phyloP scores from a whole-genome alignment of 2,797 vertebrate genomes.

The Manis javanica region DNA sequence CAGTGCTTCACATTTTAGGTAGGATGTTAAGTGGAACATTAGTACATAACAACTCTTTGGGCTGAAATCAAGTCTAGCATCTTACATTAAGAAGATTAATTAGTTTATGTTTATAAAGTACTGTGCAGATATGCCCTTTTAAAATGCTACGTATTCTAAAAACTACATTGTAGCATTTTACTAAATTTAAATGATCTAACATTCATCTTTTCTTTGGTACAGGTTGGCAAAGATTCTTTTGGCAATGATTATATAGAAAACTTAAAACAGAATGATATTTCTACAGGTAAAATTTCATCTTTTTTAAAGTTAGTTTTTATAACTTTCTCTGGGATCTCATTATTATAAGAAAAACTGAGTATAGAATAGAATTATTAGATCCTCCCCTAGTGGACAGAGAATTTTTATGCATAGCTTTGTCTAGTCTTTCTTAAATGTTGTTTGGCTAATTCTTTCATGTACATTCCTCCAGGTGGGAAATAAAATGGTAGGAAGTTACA shows the following conservation, averaged over 20 bases:
- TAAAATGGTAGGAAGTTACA: constrained; percentile 47
- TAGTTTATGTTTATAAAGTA: constrained; percentile 79
- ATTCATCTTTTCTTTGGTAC: constrained; percentile 84
- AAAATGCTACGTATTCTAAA: constrained; percentile 80
- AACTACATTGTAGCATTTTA: constrained; percentile 71
- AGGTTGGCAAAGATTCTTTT: constrained; percentile 98
- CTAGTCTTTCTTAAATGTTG: not conserved
- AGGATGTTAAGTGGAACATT: constrained; percentile 50
- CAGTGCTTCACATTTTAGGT: constrained; percentile 42
- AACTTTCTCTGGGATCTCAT: constrained; percentile 59
- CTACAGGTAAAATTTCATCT: constrained; percentile 92
- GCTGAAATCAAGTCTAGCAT: constrained; percentile 62
- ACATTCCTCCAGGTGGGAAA: constrained; percentile 10
- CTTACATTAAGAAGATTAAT: constrained; percentile 79
- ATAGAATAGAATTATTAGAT: constrained; percentile 38
- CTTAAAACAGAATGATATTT: constrained; percentile 94
- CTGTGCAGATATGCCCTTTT: constrained; percentile 76
- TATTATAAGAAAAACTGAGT: constrained; percentile 52
- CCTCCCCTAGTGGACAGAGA: constrained; percentile 51
- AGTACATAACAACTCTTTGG: constrained; percentile 65
- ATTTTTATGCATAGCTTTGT: constrained; percentile 13
- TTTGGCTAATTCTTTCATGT: constrained; percentile 29
- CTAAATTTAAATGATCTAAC: constrained; percentile 81
- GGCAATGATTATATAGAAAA: constrained; percentile 97
- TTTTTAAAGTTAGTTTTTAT: constrained; percentile 65